Conservation (phyloP, 1,140 invertebrate species). For the Microplitis demolitor region DNA sequence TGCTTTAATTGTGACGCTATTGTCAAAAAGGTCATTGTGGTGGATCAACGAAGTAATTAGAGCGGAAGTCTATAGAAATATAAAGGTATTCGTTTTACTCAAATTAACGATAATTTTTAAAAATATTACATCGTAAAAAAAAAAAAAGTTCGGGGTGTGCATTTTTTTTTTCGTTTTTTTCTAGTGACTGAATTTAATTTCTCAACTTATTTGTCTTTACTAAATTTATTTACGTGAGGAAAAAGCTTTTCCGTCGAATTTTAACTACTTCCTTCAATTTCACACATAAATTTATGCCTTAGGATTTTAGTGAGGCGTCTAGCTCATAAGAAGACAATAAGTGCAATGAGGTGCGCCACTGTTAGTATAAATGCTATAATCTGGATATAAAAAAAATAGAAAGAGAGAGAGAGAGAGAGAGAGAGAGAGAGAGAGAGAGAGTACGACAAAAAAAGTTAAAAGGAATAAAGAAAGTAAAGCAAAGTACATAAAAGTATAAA, state of each 20-base stretch:
- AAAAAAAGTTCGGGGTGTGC: no score
- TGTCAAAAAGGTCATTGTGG: not conserved
- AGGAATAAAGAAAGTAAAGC: no score
- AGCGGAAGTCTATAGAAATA: slow-evolving; percentile 13
- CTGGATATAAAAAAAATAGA: not conserved
- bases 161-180: no score
- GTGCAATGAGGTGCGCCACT: slow-evolving; percentile 33
- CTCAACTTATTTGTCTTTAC: not conserved
- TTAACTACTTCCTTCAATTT: not conserved
- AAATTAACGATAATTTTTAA: no score
- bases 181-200: no score
- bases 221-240: not conserved
- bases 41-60: slow-evolving; percentile 11
- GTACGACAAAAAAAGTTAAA: not conserved
- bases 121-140: no score
- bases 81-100: not conserved
- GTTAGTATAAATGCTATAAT: not conserved
- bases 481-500: not conserved
- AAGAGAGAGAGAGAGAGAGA: slow-evolving; percentile 7
- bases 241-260: not conserved
- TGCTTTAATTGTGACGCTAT: not conserved
- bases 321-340: slow-evolving; percentile 31
- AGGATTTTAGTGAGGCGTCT: slow-evolving; percentile 8
- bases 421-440: not conserved
- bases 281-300: slow-evolving; percentile 21